These are phyloP conservation scores for Dryomyza anilis DNA, from an alignment of 2,888 invertebrate genomes.

Conservation along the genomic window DNA sequence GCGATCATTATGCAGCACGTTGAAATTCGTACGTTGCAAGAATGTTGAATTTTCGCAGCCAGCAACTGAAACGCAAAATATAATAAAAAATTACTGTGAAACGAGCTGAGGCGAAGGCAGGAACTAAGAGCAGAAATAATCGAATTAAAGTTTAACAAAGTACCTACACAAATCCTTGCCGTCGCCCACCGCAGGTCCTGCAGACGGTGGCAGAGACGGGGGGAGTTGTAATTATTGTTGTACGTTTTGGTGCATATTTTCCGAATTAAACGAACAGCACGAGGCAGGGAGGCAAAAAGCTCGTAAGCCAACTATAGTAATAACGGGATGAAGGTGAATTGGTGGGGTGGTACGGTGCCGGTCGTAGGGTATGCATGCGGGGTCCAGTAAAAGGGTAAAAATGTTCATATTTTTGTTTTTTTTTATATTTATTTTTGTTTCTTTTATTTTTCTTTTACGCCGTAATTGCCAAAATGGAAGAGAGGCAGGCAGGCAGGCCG, in stretches of 20 bases:
- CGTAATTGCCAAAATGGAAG: slow-evolving; percentile 11
- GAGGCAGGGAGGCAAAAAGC: too few species aligned
- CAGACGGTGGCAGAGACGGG: too few species aligned
- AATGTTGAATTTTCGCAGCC: background rate
- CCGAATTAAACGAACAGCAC: too few species aligned
- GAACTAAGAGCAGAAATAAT: background rate
- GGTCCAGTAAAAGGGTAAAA: too few species aligned
- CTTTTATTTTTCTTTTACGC: background rate
- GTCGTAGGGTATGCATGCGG: too few species aligned
- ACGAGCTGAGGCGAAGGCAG: background rate
- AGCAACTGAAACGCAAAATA: background rate
- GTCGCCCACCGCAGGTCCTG: too few species aligned
- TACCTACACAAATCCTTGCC: background rate
- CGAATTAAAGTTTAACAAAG: background rate
- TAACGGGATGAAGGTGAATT: too few species aligned
- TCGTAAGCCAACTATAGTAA: too few species aligned
- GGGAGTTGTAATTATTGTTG: slow-evolving; percentile 1
- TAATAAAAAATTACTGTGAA: background rate
- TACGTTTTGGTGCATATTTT: too few species aligned
- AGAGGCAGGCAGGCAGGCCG: background rate
- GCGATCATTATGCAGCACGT: background rate
- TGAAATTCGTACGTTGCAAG: background rate
- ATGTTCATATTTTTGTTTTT: too few species aligned
- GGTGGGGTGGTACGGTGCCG: too few species aligned
- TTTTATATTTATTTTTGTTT: background rate